Conservation (phyloP, 2,797 vertebrate species). For the Gymnodraco acuticeps region DNA sequence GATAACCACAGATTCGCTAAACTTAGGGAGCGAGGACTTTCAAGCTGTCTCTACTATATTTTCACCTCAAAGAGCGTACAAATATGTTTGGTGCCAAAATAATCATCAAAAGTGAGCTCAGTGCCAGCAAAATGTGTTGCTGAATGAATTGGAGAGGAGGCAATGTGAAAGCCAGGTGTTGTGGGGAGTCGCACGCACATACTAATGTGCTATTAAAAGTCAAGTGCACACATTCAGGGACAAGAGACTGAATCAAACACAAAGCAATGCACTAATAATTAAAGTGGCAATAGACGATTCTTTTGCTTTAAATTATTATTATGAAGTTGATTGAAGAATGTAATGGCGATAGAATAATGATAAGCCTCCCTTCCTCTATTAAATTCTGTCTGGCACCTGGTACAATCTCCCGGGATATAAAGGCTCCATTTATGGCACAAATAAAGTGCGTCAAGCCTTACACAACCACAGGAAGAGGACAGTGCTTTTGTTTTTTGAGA, state of each 20-base stretch:
- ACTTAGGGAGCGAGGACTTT: conserved; percentile 46
- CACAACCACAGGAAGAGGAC: too few species aligned
- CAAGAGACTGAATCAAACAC: conserved; percentile 25
- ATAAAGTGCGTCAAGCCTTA: too few species aligned
- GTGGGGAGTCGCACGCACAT: conserved; percentile 25
- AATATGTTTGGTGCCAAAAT: conserved; percentile 65
- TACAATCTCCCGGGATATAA: too few species aligned
- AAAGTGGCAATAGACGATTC: neutral
- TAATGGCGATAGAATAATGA: too few species aligned
- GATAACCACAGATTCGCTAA: conserved; percentile 53
- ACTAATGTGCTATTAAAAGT: conserved; percentile 64
- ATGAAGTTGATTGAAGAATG: too few species aligned
- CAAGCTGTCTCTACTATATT: conserved; percentile 56
- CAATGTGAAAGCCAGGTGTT: conserved; percentile 55
- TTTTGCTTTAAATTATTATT: too few species aligned
- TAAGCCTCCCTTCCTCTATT: too few species aligned
- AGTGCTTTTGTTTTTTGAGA: too few species aligned
- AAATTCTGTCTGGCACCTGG: too few species aligned
- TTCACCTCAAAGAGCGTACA: conserved; percentile 65
- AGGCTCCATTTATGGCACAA: too few species aligned
- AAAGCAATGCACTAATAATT: conserved; percentile 18
- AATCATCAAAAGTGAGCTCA: conserved; percentile 58
- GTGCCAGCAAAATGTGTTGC: conserved; percentile 49
- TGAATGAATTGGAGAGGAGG: conserved; percentile 57
- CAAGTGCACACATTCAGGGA: conserved; percentile 48